phyloP scores from a whole-genome alignment of 2,888 invertebrate species.

The Melolontha melolontha region DNA sequence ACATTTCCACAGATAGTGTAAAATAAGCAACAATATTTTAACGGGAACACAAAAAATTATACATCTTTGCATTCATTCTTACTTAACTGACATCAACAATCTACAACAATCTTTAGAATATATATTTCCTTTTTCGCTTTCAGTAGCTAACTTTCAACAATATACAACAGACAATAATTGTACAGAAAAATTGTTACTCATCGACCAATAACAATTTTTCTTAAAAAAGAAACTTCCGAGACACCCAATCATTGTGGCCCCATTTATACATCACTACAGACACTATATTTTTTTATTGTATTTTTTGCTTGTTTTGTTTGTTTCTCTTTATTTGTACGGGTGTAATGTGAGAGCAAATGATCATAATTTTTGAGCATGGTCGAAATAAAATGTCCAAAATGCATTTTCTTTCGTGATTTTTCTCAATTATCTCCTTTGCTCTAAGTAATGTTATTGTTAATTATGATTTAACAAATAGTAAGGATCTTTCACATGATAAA shows the following conservation, averaged over 20 bases:
- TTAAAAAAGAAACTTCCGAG: slow-evolving; percentile 33
- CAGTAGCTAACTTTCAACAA: slow-evolving; percentile 10
- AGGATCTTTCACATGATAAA: slow-evolving; percentile 42
- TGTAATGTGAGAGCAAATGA: slow-evolving; percentile 23
- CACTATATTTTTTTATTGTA: slow-evolving; percentile 23
- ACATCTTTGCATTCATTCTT: slow-evolving; percentile 2
- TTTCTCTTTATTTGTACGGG: slow-evolving; percentile 13
- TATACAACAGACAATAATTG: not conserved
- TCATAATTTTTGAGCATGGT: slow-evolving; percentile 10
- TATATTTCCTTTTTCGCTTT: not conserved
- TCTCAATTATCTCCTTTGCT: slow-evolving; percentile 12
- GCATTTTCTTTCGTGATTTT: slow-evolving; percentile 1
- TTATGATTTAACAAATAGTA: slow-evolving; percentile 10
- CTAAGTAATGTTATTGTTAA: slow-evolving; percentile 23
- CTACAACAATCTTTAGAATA: slow-evolving; percentile 18
- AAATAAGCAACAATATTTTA: slow-evolving; percentile 5
- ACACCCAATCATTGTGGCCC: slow-evolving; percentile 46
- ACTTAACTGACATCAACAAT: slow-evolving; percentile 5
- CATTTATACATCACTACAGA: slow-evolving; percentile 43
- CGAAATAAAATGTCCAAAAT: not conserved
- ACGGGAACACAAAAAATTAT: slow-evolving; percentile 9
- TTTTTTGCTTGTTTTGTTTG: slow-evolving; percentile 30
- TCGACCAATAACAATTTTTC: not conserved
- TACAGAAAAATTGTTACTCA: slow-evolving; percentile 5
- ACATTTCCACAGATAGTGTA: not conserved